These are phyloP conservation scores for Dioctria linearis DNA, from an alignment of 2,888 invertebrate species.

Conservation along the genomic window DNA sequence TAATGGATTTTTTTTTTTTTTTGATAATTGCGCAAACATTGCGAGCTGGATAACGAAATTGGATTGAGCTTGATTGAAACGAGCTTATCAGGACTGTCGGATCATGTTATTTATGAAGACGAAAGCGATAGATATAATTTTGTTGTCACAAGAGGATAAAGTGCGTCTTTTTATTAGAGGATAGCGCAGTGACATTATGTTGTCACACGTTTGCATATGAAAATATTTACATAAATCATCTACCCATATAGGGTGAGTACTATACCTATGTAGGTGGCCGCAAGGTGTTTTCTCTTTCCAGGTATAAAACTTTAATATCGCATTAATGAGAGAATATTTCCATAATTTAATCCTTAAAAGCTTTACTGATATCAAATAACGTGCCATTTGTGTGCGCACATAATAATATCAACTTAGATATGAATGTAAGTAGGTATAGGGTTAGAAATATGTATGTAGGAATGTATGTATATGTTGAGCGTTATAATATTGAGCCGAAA, in stretches of 20 bases:
- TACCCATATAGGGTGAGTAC: no score
- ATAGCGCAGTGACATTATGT: background rate
- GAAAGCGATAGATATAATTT: background rate
- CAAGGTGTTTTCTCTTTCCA: no score
- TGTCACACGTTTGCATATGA: background rate
- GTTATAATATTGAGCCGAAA: background rate
- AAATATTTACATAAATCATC: background rate
- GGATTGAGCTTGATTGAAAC: background rate
- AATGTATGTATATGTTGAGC: no score
- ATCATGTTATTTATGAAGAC: background rate
- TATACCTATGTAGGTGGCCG: background rate
- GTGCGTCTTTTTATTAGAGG: background rate
- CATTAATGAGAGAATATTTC: constrained; percentile 24
- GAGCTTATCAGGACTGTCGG: background rate
- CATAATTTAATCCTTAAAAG: constrained; percentile 16
- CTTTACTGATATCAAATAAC: background rate
- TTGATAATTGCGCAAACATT: background rate
- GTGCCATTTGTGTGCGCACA: background rate
- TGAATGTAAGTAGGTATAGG: no score
- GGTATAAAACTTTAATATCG: background rate
- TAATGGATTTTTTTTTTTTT: background rate
- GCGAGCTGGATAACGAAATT: background rate
- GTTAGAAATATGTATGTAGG: no score
- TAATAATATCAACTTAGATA: background rate
- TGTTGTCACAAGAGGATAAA: background rate